Conservation (phyloP, 1,140 invertebrate genomes). For the Drosophila albomicans region DNA sequence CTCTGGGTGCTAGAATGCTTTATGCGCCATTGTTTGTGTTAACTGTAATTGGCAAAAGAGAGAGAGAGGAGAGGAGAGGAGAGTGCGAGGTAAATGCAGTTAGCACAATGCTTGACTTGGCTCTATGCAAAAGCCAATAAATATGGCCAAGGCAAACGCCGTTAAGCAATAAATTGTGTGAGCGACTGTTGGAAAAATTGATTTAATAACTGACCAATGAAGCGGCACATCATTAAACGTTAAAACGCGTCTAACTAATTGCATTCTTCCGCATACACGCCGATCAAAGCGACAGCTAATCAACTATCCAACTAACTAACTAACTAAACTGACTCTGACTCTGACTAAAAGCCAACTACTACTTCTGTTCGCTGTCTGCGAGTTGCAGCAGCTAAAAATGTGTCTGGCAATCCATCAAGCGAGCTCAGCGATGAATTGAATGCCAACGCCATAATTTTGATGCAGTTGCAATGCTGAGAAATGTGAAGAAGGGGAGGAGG, state of each 20-base stretch:
- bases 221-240: conserved; percentile 62
- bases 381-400: background rate
- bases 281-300: conserved; percentile 13
- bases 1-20: conserved; percentile 75
- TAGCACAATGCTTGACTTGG: conserved; percentile 13
- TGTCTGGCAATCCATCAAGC: conserved; percentile 52
- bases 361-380: no score
- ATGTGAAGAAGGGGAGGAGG: background rate
- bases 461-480: conserved; percentile 34
- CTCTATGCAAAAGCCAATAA: conserved; percentile 70
- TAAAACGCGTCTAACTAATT: conserved; percentile 51
- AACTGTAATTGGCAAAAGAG: conserved; percentile 69
- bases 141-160: conserved; percentile 55
- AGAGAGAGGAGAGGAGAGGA: background rate
- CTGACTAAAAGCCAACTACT: background rate
- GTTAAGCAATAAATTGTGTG: conserved; percentile 75
- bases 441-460: conserved; percentile 71
- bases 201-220: conserved; percentile 69
- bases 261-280: conserved; percentile 71
- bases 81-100: conserved; percentile 19
- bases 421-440: conserved; percentile 46
- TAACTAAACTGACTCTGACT: background rate
- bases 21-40: conserved; percentile 75
- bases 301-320: conserved; percentile 37
- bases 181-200: conserved; percentile 51